Base-by-base conservation (phyloP, 2,113 vertebrate species). In the Nipponia nippon region DNA sequence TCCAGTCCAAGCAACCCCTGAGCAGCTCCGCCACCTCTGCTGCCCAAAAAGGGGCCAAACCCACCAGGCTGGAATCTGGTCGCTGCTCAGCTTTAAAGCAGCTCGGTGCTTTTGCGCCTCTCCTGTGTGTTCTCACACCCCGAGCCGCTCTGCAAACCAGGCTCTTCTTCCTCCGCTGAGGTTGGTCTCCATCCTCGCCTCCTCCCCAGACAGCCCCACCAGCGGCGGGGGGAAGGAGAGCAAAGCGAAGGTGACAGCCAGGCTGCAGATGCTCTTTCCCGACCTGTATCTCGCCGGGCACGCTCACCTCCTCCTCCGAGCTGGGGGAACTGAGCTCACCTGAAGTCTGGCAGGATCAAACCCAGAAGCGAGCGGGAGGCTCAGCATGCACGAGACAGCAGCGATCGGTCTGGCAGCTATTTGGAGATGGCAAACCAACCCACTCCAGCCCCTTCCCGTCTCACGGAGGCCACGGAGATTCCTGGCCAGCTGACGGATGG, bases 271-370 rank as follows among this genome's bases (percentile, higher is more conserved):
- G 61, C 73, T 4, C 4, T 15, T 62, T 21, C 71, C 36, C 0
- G 2, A 11, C 42, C 34, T 1, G 14, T 3, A 4, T 13, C 13
- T 1, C 0, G 1, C 59, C 0, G 16, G 65, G 27, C 23, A 38
- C 2, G 3, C 30, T 44, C 52, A 25, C n/a, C 76, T 42, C n/a
- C 17, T 22, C 29, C 44, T 42, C 53, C 1, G 6, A 75, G 47
- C 65, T 27, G 1, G 1, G 8, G 18, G 23, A 73, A 22, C 11
- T 6, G 63, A 44, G 71, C 55, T 75, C 36, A 55, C 30, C 30
- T 20, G 0, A 0, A 4, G 34, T 1, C 16, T 4, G 12, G 32
- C 50, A 61, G 82, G 47, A 29, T 44, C 55, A 4, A 56, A 58
- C 9, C 23, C 70, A 22, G 47, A 27, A 25, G 34, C 0, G 4